Conservation (phyloP, 2,888 invertebrate genomes). For the Chymomyza procnemis region DNA sequence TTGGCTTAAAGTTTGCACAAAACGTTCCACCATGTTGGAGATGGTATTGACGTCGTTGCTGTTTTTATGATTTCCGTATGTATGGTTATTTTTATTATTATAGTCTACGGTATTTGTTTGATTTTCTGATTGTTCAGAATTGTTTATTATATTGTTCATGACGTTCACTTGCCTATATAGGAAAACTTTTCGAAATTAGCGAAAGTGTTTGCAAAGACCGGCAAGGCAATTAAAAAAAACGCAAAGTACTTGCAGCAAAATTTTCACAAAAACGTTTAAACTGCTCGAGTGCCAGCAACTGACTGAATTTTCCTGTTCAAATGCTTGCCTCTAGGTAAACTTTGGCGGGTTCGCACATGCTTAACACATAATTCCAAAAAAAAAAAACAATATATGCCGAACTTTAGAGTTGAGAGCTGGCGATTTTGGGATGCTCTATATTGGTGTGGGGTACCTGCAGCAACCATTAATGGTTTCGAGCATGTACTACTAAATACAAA, state of each 20-base stretch:
- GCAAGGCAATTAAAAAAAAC: slow-evolving; percentile 58
- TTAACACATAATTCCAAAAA: neutral
- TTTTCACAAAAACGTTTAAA: slow-evolving; percentile 31
- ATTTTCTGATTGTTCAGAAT: slow-evolving; percentile 19
- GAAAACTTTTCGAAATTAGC: slow-evolving; percentile 6
- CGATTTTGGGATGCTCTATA: too few species aligned
- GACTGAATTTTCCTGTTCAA: slow-evolving; percentile 55
- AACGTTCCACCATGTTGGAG: slow-evolving; percentile 75
- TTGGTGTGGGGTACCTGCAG: too few species aligned
- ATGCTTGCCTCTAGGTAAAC: slow-evolving; percentile 55
- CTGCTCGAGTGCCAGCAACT: slow-evolving; percentile 48
- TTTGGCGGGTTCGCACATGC: slow-evolving; percentile 26
- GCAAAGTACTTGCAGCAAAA: slow-evolving; percentile 36
- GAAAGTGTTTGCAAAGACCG: neutral
- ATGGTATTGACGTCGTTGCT: slow-evolving; percentile 30
- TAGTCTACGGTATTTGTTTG: slow-evolving; percentile 3
- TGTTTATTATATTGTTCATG: slow-evolving; percentile 40
- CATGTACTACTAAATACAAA: too few species aligned
- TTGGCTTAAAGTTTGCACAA: slow-evolving; percentile 75
- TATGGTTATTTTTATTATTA: neutral
- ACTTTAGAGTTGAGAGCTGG: too few species aligned
- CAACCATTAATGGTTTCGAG: too few species aligned
- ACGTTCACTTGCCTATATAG: slow-evolving; percentile 9
- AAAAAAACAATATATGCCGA: too few species aligned
- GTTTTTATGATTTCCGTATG: slow-evolving; percentile 3